Evolutionary conservation across 2,113 vertebrate species (phyloP).

Genomic region (Tyrannus savana): DNA sequence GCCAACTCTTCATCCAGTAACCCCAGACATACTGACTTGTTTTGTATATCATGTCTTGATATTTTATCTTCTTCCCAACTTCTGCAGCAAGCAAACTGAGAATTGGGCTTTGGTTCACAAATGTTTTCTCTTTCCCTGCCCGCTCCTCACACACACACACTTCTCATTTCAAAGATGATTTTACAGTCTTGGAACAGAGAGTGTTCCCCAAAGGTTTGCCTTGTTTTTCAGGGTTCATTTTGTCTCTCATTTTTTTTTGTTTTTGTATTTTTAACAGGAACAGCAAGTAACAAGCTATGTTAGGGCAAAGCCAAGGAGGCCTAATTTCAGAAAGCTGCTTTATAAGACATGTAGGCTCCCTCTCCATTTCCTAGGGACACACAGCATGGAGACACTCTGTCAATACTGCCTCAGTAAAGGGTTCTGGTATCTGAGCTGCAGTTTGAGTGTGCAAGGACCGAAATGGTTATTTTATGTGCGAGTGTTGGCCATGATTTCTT

Average conservation of each 20-base stretch:
- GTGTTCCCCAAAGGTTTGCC: neutral
- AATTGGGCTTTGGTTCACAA: neutral
- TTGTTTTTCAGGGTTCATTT: neutral
- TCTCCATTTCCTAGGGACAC: neutral
- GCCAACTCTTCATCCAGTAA: neutral
- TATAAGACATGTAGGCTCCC: neutral
- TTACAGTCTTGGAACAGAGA: neutral
- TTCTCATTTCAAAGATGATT: neutral
- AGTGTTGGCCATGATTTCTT: neutral
- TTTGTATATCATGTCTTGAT: neutral
- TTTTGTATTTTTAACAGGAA: neutral
- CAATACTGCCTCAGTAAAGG: neutral
- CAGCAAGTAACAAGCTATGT: neutral
- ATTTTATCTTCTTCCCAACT: neutral
- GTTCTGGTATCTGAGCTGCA: neutral
- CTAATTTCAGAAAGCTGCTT: neutral
- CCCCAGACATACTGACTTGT: neutral
- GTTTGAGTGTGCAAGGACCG: neutral
- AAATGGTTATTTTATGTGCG: neutral
- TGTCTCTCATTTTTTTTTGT: neutral
- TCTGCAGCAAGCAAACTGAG: neutral
- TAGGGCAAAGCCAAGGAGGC: neutral
- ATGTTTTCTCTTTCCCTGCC: neutral
- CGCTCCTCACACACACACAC: fast-evolving
- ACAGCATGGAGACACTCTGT: neutral